A percentile compares a stretch with the other conserved stretches of the same genome.
phyloP scores from a whole-genome alignment of 2,888 invertebrate species.

The Drosophila recens region DNA sequence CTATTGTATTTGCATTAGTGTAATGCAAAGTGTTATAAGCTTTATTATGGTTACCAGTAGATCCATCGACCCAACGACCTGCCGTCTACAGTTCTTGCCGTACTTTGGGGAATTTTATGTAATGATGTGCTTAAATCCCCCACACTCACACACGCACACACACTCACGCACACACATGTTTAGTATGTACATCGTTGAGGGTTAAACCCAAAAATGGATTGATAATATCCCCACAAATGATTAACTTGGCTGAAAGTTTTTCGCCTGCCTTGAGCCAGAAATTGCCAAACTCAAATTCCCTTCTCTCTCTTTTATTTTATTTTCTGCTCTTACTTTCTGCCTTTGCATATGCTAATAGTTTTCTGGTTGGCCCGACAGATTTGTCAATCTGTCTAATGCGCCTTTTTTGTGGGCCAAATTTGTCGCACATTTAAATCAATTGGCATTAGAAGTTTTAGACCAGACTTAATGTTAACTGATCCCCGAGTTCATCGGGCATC shows the following conservation, averaged over 20 bases:
- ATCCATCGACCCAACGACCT: constrained; percentile 50
- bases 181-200: constrained; percentile 27
- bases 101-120: constrained; percentile 75
- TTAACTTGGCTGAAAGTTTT: constrained; percentile 78
- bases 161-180: constrained; percentile 15
- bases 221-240: constrained; percentile 82
- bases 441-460: constrained; percentile 45
- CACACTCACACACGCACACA: constrained; percentile 21
- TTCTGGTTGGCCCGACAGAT: constrained; percentile 53
- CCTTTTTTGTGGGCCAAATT: constrained; percentile 39
- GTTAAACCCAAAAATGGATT: constrained; percentile 77
- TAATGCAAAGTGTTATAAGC: constrained; percentile 82
- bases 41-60: constrained; percentile 74
- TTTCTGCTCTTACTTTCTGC: neutral
- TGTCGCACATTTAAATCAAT: constrained; percentile 77
- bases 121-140: constrained; percentile 79
- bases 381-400: constrained; percentile 64
- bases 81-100: constrained; percentile 30
- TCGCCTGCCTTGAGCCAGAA: constrained; percentile 38
- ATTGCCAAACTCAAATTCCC: constrained; percentile 15
- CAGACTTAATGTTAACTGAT: constrained; percentile 43
- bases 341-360: constrained; percentile 74
- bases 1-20: constrained; percentile 82
- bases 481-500: constrained; percentile 31
- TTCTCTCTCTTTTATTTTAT: neutral